Evolutionary conservation across 2,113 vertebrate species (phyloP).

Genomic region (Malurus melanocephalus): DNA sequence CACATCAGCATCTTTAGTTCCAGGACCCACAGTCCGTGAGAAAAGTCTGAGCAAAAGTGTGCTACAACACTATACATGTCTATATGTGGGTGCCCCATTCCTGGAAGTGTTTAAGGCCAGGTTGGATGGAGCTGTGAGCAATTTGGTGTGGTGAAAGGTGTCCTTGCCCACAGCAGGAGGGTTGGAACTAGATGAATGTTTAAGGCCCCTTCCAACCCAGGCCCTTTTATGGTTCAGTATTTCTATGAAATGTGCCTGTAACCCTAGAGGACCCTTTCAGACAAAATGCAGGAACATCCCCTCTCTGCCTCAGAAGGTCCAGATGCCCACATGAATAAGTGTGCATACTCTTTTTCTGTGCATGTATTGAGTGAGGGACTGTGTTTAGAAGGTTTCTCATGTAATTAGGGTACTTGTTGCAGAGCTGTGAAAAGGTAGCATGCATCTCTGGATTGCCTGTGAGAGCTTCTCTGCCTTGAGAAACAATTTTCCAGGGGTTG

Average conservation of each 20-base stretch:
- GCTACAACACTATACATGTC: background rate
- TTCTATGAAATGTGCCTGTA: background rate
- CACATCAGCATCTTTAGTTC: background rate
- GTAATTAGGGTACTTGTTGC: background rate
- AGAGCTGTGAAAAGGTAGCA: background rate
- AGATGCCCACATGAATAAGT: rapidly evolving
- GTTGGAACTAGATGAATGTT: background rate
- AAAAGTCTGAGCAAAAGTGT: background rate
- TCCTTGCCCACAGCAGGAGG: background rate
- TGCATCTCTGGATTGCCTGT: background rate
- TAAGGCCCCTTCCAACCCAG: background rate
- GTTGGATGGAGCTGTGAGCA: background rate
- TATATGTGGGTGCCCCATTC: background rate
- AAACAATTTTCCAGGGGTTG: rapidly evolving
- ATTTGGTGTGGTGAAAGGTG: background rate
- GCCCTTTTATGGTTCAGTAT: background rate
- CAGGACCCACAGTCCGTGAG: background rate
- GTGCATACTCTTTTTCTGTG: background rate
- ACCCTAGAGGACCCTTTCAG: rapidly evolving
- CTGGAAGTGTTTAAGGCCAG: background rate
- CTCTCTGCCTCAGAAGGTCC: background rate
- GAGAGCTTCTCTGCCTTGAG: background rate
- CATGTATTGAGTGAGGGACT: rapidly evolving
- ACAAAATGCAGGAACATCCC: background rate
- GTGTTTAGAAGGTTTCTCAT: background rate